Conservation (phyloP, 2,888 invertebrate species). For the Orthonychiurus folsomi region DNA sequence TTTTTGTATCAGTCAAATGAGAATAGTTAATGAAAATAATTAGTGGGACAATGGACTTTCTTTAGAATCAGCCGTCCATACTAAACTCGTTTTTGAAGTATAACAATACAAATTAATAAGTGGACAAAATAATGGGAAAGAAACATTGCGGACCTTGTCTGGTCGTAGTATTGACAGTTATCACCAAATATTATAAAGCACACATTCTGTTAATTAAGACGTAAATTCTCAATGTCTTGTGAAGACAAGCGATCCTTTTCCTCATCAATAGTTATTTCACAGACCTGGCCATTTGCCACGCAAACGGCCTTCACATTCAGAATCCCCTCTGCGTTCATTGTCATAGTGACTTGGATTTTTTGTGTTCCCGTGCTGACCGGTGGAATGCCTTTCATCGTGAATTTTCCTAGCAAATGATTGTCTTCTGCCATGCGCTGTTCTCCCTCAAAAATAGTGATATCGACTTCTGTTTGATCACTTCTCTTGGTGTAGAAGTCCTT, state of each 20-base stretch:
- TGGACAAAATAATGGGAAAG: no score
- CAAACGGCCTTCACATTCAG: slow-evolving; percentile 21
- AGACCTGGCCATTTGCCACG: slow-evolving; percentile 16
- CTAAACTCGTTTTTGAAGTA: no score
- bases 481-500: slow-evolving; percentile 24
- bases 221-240: not conserved
- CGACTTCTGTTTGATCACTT: slow-evolving; percentile 27
- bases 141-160: no score
- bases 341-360: slow-evolving; percentile 23
- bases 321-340: slow-evolving; percentile 22
- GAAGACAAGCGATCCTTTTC: slow-evolving; percentile 1
- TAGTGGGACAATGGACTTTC: no score
- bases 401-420: slow-evolving; percentile 24
- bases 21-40: no score
- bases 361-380: slow-evolving; percentile 21
- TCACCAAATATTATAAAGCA: no score
- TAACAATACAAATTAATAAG: no score
- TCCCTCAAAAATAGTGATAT: slow-evolving; percentile 26
- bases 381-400: slow-evolving; percentile 27
- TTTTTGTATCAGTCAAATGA: no score
- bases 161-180: no score
- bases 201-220: no score
- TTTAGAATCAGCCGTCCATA: no score
- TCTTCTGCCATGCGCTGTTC: slow-evolving; percentile 17
- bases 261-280: not conserved